Percentiles rank a stretch among this genome's conserved stretches.
These are phyloP conservation scores for Ichneumon xanthorius DNA, from an alignment of 2,888 invertebrate species.

Conservation along the genomic window DNA sequence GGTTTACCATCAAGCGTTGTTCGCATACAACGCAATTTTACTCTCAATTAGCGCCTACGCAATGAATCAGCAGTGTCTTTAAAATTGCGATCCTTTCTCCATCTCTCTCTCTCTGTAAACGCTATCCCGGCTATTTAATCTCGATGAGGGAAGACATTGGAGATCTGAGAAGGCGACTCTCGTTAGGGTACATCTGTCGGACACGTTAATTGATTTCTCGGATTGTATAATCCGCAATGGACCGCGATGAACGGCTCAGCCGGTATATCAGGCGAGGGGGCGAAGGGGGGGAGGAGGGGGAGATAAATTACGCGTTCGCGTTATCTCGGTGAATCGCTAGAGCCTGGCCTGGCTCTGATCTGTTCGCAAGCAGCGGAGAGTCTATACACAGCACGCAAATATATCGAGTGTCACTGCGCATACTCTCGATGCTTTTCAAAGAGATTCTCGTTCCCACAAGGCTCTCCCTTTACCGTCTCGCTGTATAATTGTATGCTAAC, in stretches of 20 bases:
- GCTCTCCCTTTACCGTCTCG: constrained; percentile 32
- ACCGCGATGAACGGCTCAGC: constrained; percentile 49
- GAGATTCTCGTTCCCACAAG: constrained; percentile 56
- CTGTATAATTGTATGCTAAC: constrained; percentile 33
- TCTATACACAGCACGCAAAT: constrained; percentile 33
- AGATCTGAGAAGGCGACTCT: constrained; percentile 30
- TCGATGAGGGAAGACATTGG: constrained; percentile 18
- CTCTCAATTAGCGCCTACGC: constrained; percentile 78
- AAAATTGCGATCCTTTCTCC: constrained; percentile 12
- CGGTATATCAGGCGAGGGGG: constrained; percentile 6
- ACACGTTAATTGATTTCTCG: constrained; percentile 78
- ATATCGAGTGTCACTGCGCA: constrained; percentile 46
- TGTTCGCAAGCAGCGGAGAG: not conserved
- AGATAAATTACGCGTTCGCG: constrained; percentile 41
- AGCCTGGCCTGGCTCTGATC: constrained; percentile 24
- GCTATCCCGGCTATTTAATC: constrained; percentile 21
- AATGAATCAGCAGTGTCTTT: constrained; percentile 73
- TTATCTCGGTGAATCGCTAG: constrained; percentile 57
- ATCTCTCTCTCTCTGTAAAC: not conserved
- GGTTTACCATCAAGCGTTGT: constrained; percentile 59
- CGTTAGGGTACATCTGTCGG: constrained; percentile 62
- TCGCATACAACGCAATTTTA: constrained; percentile 66
- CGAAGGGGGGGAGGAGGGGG: constrained; percentile 7
- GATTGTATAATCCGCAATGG: constrained; percentile 74
- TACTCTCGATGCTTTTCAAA: constrained; percentile 23